Evolutionary conservation across 2,888 invertebrate species (phyloP), one percentile per base, ranked within the genome.

Genomic region (Leptopilina drosophilae): DNA sequence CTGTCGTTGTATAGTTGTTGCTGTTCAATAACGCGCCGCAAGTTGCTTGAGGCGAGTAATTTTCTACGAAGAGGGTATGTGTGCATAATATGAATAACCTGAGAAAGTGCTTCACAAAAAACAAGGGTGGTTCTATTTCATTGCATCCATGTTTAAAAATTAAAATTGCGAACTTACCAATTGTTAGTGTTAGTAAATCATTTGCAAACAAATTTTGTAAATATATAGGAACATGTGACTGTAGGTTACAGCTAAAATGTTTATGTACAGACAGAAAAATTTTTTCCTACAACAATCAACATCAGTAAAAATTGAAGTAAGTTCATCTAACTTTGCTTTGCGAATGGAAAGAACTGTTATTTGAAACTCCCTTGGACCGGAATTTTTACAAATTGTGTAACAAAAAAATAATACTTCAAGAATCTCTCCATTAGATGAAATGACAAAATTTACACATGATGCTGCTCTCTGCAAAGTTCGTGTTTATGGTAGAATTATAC

Each of bases 401-500:
- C 73, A 33, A 73, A 42, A 20, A 20, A 33, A 53, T 73, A 5
- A 20, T 5, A 33, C 33, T 33, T 26, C n/a, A 1, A 56, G 73
- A 26, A 33, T 33, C 53, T 56, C 56, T 33, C 46, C 20, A 53
- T 8, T 33, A n/a, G 56, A 73, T 73, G 33, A 53, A 73, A 56
- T 33, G n/a, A 56, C 53, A 56, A 2, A 33, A 33, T 33, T 33
- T 33, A 33, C 33, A 78, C 77, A 77, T 73, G 78, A 69, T 76
- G 49, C 62, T 40, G 75, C 33, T 53, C 78, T 82, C 82, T 81
- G 56, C 82, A 81, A 82, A 80, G 82, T 83, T 82, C 84, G 76
- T 84, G 89, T 90, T 90, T 88, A 89, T 88, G 86, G 87, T 83
- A 83, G 88, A 86, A 88, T 89, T 87, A 88, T 87, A 85, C 82